Base-by-base conservation (phyloP, 2,888 invertebrate genomes). In the Morpho helenor region DNA sequence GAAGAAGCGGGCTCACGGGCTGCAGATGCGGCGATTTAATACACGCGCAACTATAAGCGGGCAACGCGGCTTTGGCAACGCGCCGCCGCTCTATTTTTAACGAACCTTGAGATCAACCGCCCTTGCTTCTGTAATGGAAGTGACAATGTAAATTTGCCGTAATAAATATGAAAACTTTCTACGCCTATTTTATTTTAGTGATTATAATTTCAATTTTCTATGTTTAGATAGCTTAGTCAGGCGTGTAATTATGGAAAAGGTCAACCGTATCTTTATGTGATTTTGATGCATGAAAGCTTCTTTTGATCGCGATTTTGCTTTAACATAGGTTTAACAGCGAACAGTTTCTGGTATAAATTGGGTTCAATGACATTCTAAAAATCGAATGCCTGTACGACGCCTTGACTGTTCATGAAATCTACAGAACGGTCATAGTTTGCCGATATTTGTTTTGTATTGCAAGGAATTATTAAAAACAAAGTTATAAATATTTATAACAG, bases 81-180 rank as follows among this genome's bases (percentile, higher is more conserved):
- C 78, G 82, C 86, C 87, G 82, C 77, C 70, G 79, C 87, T 89
- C 87, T 73, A 89, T 89, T 88, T 88, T 83, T 88, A 87, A 80
- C 79, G 76, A 86, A 89, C 88, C 89, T 88, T 90, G 89, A 86
- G 80, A 82, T 73, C 82, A 83, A 81, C 85, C 83, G 88, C 87
- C 88, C 88, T 88, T 89, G 87, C 78, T 74, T 78, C 74, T 75
- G 80, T 77, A 80, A 78, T 75, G 71, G 74, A 72, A 70, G 69
- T 73, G 72, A 72, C 70, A 72, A 69, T 70, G 68, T 67, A 68
- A 68, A 66, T 71, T 65, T 64, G 63, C 61, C 64, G 59, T 59
- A 56, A 40, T 56, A 45, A 52, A 56, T 59, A 53, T n/a, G 44
- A 52, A 52, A 42, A 16, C 23, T 49, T 52, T 55, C 48, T 39